Evolutionary conservation across 2,797 vertebrate genomes (phyloP).

Genomic region (Girardinus metallicus): DNA sequence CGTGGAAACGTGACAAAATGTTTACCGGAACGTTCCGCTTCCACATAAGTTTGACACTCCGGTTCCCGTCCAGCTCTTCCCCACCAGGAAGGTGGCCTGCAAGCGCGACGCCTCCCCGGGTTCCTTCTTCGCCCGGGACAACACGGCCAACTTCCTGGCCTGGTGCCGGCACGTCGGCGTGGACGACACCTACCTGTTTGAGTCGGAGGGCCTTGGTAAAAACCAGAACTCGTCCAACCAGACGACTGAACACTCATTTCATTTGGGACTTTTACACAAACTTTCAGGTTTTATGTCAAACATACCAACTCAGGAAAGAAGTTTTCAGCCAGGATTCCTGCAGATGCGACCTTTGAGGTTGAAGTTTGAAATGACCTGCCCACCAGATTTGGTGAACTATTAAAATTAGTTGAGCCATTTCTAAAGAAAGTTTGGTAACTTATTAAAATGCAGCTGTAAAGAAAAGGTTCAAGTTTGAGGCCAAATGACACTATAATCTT

Average conservation of each 20-base stretch:
- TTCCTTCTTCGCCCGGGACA: constrained; percentile 98
- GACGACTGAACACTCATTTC: neutral
- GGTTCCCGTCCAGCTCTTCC: constrained; percentile 81
- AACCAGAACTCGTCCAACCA: neutral
- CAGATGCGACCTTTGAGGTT: neutral
- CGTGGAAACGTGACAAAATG: neutral
- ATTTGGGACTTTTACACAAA: neutral
- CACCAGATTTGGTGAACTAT: neutral
- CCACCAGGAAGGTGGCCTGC: constrained; percentile 88
- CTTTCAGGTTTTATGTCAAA: neutral
- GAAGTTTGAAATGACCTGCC: neutral
- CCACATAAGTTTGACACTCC: neutral
- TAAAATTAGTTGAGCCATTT: neutral
- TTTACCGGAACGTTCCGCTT: neutral
- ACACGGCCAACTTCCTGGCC: constrained; percentile 96
- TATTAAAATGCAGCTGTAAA: neutral
- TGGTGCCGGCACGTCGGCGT: constrained; percentile 93
- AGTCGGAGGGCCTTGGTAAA: constrained; percentile 96
- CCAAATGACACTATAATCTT: no score
- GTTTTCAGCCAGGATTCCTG: neutral
- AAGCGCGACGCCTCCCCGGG: constrained; percentile 92
- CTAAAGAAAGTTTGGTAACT: neutral
- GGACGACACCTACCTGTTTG: constrained; percentile 95
- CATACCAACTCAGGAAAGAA: neutral
- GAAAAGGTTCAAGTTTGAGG: neutral